These are phyloP conservation scores for Beris chalybata DNA, from an alignment of 2,888 invertebrate genomes.

Conservation along the genomic window DNA sequence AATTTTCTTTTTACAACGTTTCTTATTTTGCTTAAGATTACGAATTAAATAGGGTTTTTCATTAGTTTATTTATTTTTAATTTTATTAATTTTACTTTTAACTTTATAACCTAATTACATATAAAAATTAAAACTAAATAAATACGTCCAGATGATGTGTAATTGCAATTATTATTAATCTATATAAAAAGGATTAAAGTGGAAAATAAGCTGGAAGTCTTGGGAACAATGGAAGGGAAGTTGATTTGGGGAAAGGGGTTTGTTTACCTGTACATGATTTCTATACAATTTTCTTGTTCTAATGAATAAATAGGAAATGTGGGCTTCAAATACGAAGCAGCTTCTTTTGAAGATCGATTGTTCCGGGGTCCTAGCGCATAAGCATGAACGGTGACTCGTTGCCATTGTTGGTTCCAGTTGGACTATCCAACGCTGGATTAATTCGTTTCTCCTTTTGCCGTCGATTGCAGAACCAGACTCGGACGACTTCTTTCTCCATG, in stretches of 20 bases:
- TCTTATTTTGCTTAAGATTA: constrained; percentile 7
- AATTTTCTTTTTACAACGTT: constrained; percentile 3
- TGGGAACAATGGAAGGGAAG: too few relatives aligned
- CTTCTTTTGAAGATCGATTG: too few relatives aligned
- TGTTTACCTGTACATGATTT: too few relatives aligned
- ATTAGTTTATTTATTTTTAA: constrained; percentile 4
- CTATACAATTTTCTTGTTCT: too few relatives aligned
- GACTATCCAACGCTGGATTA: constrained; percentile 80
- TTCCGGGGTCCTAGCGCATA: constrained; percentile 43
- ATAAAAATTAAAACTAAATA: constrained; percentile 18
- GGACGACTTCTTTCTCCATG: constrained; percentile 97
- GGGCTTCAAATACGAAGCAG: too few relatives aligned
- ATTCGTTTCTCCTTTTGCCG: constrained; percentile 96
- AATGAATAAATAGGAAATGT: too few relatives aligned
- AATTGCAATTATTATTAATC: constrained; percentile 21
- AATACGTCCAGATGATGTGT: constrained; percentile 28
- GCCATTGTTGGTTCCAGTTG: constrained; percentile 62
- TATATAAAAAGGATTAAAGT: too few relatives aligned
- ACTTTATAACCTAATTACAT: too few relatives aligned
- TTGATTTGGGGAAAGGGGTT: too few relatives aligned
- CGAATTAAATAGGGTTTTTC: constrained; percentile 18
- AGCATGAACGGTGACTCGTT: constrained; percentile 53
- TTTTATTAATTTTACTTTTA: constrained; percentile 3
- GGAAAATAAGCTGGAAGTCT: too few relatives aligned
- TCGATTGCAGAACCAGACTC: constrained; percentile 94